Conservation (phyloP, 2,113 vertebrate species). For the Orientallactaga bullata region DNA sequence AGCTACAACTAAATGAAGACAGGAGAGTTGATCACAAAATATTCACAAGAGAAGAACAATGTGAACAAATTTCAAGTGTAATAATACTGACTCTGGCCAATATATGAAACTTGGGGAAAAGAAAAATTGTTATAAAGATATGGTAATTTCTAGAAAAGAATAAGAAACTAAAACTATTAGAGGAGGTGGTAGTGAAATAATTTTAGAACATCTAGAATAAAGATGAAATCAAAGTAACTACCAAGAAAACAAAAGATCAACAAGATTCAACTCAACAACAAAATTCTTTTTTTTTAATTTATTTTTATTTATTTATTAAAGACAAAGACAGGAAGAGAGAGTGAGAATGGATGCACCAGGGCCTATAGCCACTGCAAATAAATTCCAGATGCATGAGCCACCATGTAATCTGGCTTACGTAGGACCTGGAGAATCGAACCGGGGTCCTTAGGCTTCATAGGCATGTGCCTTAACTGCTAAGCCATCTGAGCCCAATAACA, state of each 20-base stretch:
- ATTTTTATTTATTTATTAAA: no score
- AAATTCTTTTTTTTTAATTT: no score
- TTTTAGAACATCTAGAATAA: constrained; percentile 10
- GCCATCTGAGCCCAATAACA: no score
- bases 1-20: background rate
- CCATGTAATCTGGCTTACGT: no score
- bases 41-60: background rate
- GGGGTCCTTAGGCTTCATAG: no score
- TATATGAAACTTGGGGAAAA: background rate
- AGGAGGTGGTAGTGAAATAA: background rate
- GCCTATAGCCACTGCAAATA: no score
- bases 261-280: background rate
- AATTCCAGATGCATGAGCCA: no score
- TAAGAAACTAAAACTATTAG: background rate
- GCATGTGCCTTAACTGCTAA: no score
- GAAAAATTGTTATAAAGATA: background rate
- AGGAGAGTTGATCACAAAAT: background rate
- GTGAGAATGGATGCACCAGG: no score
- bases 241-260: background rate
- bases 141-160: background rate
- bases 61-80: background rate
- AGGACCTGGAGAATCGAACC: no score
- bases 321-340: no score
- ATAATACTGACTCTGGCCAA: background rate
- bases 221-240: background rate